Percentiles rank a stretch among this genome's conserved stretches.
Conservation (phyloP, 2,797 vertebrate genomes). For the Poeciliopsis paucimaculata region DNA sequence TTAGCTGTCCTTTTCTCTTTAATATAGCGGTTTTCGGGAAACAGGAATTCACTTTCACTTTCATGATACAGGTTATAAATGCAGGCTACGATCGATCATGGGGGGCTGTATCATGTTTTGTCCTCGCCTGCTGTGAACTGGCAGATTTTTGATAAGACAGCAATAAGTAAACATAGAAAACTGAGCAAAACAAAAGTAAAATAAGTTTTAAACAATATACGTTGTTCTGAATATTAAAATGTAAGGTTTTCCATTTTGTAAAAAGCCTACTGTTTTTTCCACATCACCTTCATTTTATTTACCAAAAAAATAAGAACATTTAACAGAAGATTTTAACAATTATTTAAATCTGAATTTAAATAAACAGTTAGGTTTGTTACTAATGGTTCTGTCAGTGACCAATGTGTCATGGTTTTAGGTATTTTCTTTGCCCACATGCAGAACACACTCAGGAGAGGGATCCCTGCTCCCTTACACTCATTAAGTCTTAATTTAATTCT, state of each 20-base stretch:
- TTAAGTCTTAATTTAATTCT: too few species aligned
- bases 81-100: neutral
- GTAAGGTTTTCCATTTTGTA: neutral
- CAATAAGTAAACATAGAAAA: neutral
- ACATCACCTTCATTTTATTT: neutral
- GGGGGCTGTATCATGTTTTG: neutral
- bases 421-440: too few species aligned
- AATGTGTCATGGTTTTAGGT: too few species aligned
- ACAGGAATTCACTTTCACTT: neutral
- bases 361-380: too few species aligned
- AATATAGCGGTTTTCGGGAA: neutral
- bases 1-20: neutral
- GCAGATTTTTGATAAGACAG: neutral
- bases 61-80: neutral
- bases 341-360: too few species aligned
- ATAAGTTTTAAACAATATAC: neutral
- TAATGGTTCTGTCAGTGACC: too few species aligned
- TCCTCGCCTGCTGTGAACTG: neutral
- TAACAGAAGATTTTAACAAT: neutral
- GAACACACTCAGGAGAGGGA: too few species aligned
- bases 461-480: too few species aligned
- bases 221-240: too few species aligned
- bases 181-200: neutral
- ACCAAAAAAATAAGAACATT: neutral
- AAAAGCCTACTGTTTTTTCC: neutral